Percentiles rank a stretch among this genome's conserved stretches.
Evolutionary conservation across 2,888 invertebrate genomes (phyloP).

Genomic region (Thereva unica): DNA sequence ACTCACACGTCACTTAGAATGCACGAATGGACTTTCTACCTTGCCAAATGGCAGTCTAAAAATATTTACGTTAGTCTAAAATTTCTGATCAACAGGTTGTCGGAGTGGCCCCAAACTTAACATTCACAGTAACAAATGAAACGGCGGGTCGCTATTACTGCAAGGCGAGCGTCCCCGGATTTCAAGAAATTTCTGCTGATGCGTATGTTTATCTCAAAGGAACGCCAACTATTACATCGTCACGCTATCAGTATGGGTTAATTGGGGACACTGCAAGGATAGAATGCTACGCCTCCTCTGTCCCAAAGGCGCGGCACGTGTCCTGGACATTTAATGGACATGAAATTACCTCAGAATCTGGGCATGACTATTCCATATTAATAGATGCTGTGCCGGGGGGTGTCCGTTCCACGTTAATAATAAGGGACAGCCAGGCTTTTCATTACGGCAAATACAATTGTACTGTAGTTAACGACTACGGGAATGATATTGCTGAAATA

Average conservation of each 20-base stretch:
- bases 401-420: constrained; percentile 86
- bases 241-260: constrained; percentile 79
- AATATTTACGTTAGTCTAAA: constrained; percentile 29
- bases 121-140: constrained; percentile 75
- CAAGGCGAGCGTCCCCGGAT: constrained; percentile 85
- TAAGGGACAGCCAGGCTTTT: constrained; percentile 80
- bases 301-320: constrained; percentile 85
- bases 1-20: neutral
- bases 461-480: constrained; percentile 88
- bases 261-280: constrained; percentile 81
- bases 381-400: constrained; percentile 78
- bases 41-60: neutral
- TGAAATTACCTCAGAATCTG: constrained; percentile 74
- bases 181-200: constrained; percentile 80
- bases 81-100: constrained; percentile 61
- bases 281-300: constrained; percentile 86
- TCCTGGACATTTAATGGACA: constrained; percentile 86
- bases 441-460: constrained; percentile 95
- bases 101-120: constrained; percentile 77
- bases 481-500: constrained; percentile 83
- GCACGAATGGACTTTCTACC: neutral
- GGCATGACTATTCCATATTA: constrained; percentile 74
- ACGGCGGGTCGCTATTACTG: constrained; percentile 88
- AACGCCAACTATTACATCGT: constrained; percentile 79
- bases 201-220: constrained; percentile 81